These are phyloP conservation scores for Tragulus kanchil DNA, from an alignment of 2,113 vertebrate genomes.

Conservation along the genomic window DNA sequence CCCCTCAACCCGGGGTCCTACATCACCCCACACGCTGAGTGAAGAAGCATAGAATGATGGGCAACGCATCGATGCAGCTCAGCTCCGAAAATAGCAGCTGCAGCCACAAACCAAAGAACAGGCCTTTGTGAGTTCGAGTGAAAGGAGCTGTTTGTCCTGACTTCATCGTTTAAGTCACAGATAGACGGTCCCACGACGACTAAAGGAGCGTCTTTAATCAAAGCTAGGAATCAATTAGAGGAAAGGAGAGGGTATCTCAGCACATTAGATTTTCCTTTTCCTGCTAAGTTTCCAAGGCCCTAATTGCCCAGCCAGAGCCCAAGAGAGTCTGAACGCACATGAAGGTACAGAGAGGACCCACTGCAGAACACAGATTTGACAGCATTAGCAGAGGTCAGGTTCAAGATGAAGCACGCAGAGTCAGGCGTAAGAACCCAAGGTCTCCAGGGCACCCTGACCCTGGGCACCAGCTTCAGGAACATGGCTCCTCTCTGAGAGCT, in stretches of 20 bases:
- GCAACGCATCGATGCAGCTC: not conserved
- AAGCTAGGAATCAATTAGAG: constrained; percentile 22
- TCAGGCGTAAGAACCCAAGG: fast-evolving
- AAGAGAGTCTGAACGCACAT: not conserved
- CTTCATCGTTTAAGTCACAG: constrained; percentile 50
- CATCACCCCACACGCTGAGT: not conserved
- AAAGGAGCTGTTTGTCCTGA: constrained; percentile 63
- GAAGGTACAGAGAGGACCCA: not conserved
- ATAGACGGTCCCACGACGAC: not conserved
- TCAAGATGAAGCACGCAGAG: not conserved
- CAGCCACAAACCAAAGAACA: constrained; percentile 56
- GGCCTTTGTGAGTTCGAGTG: constrained; percentile 63
- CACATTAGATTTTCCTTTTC: not conserved
- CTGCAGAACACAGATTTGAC: not conserved
- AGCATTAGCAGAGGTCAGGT: not conserved
- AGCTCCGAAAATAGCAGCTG: constrained; percentile 64
- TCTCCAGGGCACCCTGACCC: not conserved
- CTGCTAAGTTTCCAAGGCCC: constrained; percentile 25
- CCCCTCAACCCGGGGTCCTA: not conserved
- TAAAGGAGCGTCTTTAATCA: not conserved
- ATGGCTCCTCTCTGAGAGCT: not conserved
- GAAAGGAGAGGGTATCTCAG: not conserved
- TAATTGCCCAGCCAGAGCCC: constrained; percentile 1
- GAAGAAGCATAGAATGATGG: not conserved
- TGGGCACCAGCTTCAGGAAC: not conserved